A percentile compares a stretch with the other conserved stretches of the same genome.
These are phyloP conservation scores for Craniophora ligustri DNA, from an alignment of 2,888 invertebrate species.

Conservation along the genomic window DNA sequence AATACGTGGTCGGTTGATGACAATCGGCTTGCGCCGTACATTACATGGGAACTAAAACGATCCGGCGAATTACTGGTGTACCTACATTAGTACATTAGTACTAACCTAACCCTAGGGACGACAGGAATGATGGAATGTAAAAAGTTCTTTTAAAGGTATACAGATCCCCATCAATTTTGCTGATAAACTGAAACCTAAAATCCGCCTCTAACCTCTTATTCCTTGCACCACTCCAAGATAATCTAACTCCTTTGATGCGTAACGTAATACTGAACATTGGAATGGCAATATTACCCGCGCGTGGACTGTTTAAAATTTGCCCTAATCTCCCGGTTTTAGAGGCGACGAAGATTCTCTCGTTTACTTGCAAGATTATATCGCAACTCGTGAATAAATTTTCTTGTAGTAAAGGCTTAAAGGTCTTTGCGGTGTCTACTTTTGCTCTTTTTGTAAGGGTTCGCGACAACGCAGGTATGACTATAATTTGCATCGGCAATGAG, in stretches of 20 bases:
- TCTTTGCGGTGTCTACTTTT: background rate
- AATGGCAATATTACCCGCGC: slow-evolving; percentile 17
- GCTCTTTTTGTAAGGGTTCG: background rate
- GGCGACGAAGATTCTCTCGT: slow-evolving; percentile 7
- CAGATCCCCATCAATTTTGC: too few species aligned
- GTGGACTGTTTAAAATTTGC: slow-evolving; percentile 34
- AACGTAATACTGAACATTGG: slow-evolving; percentile 20
- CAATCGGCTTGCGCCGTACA: too few species aligned
- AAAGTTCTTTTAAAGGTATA: too few species aligned
- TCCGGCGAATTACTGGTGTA: too few species aligned
- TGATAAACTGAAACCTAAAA: too few species aligned
- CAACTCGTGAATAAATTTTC: slow-evolving; percentile 30
- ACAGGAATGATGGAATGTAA: too few species aligned
- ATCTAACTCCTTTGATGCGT: slow-evolving; percentile 23
- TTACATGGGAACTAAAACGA: too few species aligned
- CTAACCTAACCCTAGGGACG: too few species aligned
- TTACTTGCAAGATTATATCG: slow-evolving; percentile 22
- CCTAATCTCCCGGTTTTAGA: slow-evolving; percentile 32
- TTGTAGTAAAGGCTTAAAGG: slow-evolving; percentile 12
- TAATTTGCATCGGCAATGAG: background rate
- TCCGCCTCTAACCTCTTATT: background rate
- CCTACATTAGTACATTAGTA: too few species aligned
- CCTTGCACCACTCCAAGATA: slow-evolving; percentile 1
- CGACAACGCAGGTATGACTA: background rate
- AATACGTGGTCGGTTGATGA: too few species aligned